Conservation (phyloP, 2,113 vertebrate genomes). For the Heteronetta atricapilla region DNA sequence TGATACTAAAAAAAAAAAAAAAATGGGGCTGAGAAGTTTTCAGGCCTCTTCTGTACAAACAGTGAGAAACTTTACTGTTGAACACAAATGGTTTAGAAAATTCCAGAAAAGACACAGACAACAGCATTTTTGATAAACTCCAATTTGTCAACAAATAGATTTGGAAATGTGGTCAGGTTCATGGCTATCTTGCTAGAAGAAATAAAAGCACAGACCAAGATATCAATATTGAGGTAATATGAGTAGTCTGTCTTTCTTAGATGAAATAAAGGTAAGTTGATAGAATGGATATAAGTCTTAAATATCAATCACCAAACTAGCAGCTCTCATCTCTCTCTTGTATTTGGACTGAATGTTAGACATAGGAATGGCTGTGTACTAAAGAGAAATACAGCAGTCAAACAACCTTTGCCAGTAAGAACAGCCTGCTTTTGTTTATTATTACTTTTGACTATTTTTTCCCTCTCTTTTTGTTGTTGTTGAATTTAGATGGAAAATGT, state of each 20-base stretch:
- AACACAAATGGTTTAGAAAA: background rate
- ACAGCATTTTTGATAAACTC: background rate
- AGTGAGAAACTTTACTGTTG: background rate
- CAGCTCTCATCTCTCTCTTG: background rate
- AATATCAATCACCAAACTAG: background rate
- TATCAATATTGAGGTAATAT: background rate
- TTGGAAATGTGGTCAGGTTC: background rate
- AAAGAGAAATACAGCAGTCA: background rate
- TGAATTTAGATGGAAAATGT: slow-evolving; percentile 11
- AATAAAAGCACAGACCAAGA: slow-evolving; percentile 1
- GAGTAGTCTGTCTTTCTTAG: background rate
- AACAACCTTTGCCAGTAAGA: background rate
- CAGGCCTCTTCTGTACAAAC: background rate
- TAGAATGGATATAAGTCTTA: background rate
- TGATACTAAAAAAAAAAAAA: background rate
- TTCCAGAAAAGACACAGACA: background rate
- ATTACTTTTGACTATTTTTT: too few species aligned
- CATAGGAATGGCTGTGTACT: background rate
- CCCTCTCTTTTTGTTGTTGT: background rate
- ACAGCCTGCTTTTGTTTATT: background rate
- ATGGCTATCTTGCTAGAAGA: background rate
- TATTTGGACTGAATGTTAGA: background rate
- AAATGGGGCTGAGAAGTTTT: background rate
- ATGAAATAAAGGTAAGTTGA: background rate
- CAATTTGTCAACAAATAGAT: background rate